These are phyloP conservation scores for Pheosia gnoma DNA, from an alignment of 2,888 invertebrate genomes.

Conservation along the genomic window DNA sequence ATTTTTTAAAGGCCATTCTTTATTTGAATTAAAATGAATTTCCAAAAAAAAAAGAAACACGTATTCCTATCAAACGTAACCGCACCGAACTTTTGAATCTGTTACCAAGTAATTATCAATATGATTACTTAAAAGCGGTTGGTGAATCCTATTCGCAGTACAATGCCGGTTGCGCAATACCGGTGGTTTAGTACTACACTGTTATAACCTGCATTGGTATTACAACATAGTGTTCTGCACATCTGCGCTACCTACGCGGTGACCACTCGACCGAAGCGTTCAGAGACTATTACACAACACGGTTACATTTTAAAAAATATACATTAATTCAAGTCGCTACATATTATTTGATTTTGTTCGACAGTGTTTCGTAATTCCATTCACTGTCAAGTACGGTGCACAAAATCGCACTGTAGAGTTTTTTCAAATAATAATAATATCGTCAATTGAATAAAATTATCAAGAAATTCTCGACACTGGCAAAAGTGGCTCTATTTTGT, in stretches of 20 bases:
- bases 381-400: constrained; percentile 7
- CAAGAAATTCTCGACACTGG: no score
- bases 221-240: constrained; percentile 48
- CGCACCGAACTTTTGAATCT: constrained; percentile 23
- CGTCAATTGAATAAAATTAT: no score
- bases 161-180: constrained; percentile 45
- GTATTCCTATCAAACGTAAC: constrained; percentile 29
- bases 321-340: constrained; percentile 28
- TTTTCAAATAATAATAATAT: neutral
- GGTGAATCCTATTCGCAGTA: constrained; percentile 39
- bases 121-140: constrained; percentile 6
- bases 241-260: constrained; percentile 46
- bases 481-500: no score
- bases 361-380: constrained; percentile 13
- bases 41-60: neutral
- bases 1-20: neutral
- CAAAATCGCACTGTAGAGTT: neutral
- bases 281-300: constrained; percentile 31
- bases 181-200: constrained; percentile 40
- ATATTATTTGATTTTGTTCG: constrained; percentile 24
- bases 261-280: constrained; percentile 29
- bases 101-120: constrained; percentile 23
- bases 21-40: neutral
- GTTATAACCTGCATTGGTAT: constrained; percentile 49
- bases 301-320: constrained; percentile 28